phyloP scores from a whole-genome alignment of 2,797 vertebrate genomes.

The Acanthopagrus latus region DNA sequence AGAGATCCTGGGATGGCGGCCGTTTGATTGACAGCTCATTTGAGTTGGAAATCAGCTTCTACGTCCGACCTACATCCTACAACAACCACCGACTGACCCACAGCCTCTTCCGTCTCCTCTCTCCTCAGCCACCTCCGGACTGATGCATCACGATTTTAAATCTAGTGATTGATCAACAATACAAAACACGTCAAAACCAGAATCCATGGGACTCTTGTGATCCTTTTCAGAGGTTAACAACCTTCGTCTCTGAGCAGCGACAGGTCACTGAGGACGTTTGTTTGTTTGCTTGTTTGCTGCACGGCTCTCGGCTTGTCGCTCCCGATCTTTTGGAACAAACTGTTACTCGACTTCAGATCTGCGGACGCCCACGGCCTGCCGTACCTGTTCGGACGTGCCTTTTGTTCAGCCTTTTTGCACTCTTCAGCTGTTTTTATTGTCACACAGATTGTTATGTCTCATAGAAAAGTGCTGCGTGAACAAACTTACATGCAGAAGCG shows the following conservation, averaged over 20 bases:
- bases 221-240: not conserved
- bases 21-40: too few relatives aligned
- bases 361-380: not conserved
- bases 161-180: too few relatives aligned
- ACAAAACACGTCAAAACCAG: too few relatives aligned
- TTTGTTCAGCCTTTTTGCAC: slow-evolving; percentile 5
- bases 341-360: not conserved
- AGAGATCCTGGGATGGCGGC: too few relatives aligned
- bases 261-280: not conserved
- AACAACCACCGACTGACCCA: too few relatives aligned
- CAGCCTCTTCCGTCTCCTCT: too few relatives aligned
- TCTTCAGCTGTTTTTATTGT: not conserved
- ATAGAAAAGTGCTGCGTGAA: slow-evolving; percentile 10
- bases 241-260: not conserved
- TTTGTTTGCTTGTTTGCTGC: not conserved
- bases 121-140: too few relatives aligned
- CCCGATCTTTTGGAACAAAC: not conserved
- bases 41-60: too few relatives aligned
- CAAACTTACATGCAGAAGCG: not conserved
- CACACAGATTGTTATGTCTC: slow-evolving; percentile 18
- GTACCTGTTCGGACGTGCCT: slow-evolving; percentile 6
- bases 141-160: too few relatives aligned
- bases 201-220: not conserved
- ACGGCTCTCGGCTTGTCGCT: not conserved
- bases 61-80: too few relatives aligned